phyloP scores from a whole-genome alignment of 1,140 invertebrate species.

The Drosophila trapezifrons region DNA sequence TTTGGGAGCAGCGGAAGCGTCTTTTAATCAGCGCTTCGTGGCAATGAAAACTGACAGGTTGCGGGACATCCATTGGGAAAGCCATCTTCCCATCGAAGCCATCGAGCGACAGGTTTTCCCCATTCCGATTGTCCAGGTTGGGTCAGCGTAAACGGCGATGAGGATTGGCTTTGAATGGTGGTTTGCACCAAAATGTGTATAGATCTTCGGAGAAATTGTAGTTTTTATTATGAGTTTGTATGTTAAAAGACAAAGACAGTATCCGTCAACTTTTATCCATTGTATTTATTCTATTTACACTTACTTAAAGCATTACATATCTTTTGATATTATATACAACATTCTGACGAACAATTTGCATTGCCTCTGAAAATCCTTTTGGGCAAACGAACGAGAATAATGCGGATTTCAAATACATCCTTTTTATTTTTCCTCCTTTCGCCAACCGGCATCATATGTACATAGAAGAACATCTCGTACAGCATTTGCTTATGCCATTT shows the following conservation, averaged over 20 bases:
- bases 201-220: not conserved
- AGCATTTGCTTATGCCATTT: constrained; percentile 70
- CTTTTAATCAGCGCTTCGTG: constrained; percentile 71
- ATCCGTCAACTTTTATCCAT: no score
- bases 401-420: not conserved
- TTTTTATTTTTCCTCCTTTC: constrained; percentile 10
- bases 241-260: no score
- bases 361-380: no score
- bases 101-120: constrained; percentile 1
- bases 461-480: constrained; percentile 23
- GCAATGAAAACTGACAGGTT: constrained; percentile 73
- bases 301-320: not conserved
- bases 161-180: not conserved
- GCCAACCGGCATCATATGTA: constrained; percentile 8
- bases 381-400: not conserved
- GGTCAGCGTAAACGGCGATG: not conserved
- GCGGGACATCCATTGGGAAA: constrained; percentile 15
- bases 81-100: constrained; percentile 1
- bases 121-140: not conserved
- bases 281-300: no score
- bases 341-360: no score
- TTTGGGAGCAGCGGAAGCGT: constrained; percentile 45
- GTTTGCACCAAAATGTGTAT: not conserved
- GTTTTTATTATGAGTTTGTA: not conserved
- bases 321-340: no score